These are phyloP conservation scores for Rattus norvegicus DNA, from an alignment of 2,113 vertebrate species.

Conservation along the genomic window DNA sequence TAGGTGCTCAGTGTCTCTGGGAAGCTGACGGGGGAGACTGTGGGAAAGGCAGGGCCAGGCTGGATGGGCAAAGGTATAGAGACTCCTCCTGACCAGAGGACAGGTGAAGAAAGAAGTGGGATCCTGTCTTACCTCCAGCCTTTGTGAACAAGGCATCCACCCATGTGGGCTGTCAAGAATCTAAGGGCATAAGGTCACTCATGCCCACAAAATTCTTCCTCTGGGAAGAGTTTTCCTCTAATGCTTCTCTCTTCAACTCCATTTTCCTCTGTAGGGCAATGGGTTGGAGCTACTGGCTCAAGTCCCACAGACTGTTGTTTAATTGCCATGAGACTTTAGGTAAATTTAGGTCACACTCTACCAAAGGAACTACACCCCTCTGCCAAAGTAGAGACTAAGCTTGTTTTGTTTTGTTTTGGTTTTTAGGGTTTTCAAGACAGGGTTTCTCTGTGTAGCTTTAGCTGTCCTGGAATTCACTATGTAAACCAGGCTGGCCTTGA, in stretches of 20 bases:
- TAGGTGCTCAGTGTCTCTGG: constrained; percentile 33
- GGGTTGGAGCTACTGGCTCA: not conserved
- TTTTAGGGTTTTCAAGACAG: not conserved
- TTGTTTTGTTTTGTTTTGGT: not conserved
- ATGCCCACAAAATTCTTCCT: not conserved
- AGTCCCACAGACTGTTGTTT: not conserved
- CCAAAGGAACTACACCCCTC: not conserved
- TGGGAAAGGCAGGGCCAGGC: constrained; percentile 11
- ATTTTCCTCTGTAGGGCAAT: fast-evolving
- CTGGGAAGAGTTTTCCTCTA: not conserved
- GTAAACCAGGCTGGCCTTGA: not conserved
- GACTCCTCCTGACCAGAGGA: not conserved
- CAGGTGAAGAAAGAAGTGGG: not conserved
- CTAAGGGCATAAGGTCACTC: not conserved
- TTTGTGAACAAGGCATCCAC: not conserved
- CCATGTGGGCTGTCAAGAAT: not conserved
- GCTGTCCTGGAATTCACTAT: not conserved
- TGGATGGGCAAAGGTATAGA: not conserved
- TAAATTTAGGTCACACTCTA: not conserved
- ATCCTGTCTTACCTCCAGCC: not conserved
- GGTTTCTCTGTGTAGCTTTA: not conserved
- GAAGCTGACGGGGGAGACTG: constrained; percentile 29
- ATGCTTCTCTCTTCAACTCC: fast-evolving
- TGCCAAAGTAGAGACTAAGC: not conserved
- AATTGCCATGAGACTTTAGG: not conserved